Base-by-base conservation (phyloP, 2,797 vertebrate species). In the Paguma larvata region DNA sequence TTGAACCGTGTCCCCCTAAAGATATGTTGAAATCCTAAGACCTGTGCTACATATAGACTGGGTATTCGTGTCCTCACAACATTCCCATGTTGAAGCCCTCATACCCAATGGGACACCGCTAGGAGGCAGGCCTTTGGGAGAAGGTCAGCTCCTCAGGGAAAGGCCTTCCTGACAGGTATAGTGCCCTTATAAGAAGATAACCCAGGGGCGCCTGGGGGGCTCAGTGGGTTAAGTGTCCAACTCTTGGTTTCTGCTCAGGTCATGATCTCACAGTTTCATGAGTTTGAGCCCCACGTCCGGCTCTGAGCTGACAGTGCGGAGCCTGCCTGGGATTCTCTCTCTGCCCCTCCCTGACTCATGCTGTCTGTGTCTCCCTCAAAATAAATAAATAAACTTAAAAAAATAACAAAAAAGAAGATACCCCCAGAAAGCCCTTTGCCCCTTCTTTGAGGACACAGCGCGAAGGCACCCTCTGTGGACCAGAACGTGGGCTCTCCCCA, bases 1-100 rank as follows among this genome's bases (percentile, higher is more conserved):
- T 32, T 48, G 70, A 48, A 73, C 2, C 59, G 12, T 25, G 65
- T 82, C 59, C 27, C 19, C 34, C 19, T 16, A 77, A 53, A 93
- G 16, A 27, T 2, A 8, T 7, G 27, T 8, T 32, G 32, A 89
- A 75, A 56, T 53, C 34, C 46, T 46, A 62, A 75, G 5, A 14
- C 38, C 18, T 67, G 34, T 30, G 34, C 34, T 65, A 2, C 34
- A 75, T 75, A 3, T 34, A 75, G 67, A 44, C 21, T 12, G 46
- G 44, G 8, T 56, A 4, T 73, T 10, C 41, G 16, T 0, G n/a
- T 19, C 16, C 0, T 6, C n/a, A 0, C 0, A 2, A 9, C 56
- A 67, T 13, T 18, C 34, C 10, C 15, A 84, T 18, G 38, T 3
- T 34, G 70, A 77, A 53, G 34, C 27, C 62, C 19, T 56, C 16